Conservation (phyloP, 92 coral and sea anemone genomes). For the Umimayanthus chanpuru region DNA sequence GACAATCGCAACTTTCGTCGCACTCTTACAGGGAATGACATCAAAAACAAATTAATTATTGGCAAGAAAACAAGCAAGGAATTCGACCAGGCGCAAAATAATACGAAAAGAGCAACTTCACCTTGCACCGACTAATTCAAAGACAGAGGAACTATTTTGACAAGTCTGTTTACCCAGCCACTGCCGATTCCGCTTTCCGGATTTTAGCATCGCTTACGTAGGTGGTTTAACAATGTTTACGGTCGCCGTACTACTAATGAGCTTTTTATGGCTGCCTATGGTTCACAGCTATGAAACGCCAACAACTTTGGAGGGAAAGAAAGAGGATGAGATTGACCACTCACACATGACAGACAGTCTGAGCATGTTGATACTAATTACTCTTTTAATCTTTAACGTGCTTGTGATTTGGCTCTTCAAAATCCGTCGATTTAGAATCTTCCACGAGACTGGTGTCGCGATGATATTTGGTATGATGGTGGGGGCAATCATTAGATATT, state of each 20-base stretch:
- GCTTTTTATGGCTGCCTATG: conserved; percentile 9
- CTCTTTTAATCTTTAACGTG: conserved; percentile 87
- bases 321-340: conserved; percentile 95
- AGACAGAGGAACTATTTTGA: background rate
- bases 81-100: background rate
- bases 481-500: conserved; percentile 91
- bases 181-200: background rate
- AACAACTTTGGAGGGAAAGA: conserved; percentile 88
- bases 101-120: background rate
- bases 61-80: background rate
- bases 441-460: conserved; percentile 99
- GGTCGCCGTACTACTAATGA: conserved; percentile 3
- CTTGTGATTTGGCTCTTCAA: conserved; percentile 96
- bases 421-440: conserved; percentile 85
- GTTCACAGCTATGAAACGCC: conserved; percentile 76
- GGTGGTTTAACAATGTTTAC: background rate
- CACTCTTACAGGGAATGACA: background rate
- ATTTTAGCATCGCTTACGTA: background rate
- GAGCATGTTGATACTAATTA: conserved; percentile 90
- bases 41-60: background rate
- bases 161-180: background rate
- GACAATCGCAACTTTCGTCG: background rate
- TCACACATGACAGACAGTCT: conserved; percentile 96
- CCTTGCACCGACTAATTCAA: background rate
- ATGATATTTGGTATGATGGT: conserved; percentile 90